Evolutionary conservation across 2,797 vertebrate genomes (phyloP).

Genomic region (Manis pentadactyla): DNA sequence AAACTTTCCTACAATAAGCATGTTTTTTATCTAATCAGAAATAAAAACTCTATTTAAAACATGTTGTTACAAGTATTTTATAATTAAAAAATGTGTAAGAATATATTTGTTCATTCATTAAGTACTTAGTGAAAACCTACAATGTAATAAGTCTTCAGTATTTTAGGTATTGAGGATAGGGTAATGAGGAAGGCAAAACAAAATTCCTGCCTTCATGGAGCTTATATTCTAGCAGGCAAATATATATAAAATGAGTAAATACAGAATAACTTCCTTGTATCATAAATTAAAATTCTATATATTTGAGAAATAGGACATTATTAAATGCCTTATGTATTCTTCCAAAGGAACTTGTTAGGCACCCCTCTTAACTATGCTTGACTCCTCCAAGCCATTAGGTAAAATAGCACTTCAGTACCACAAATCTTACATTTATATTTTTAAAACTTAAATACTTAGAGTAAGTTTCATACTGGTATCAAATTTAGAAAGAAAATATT

Average conservation of each 20-base stretch:
- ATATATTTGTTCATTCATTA: neutral
- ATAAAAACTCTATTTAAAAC: neutral
- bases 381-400: neutral
- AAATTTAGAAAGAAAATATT: neutral
- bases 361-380: neutral
- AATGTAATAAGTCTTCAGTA: neutral
- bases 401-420: neutral
- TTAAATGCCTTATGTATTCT: neutral
- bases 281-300: neutral
- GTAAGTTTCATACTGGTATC: slow-evolving; percentile 20
- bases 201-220: neutral
- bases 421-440: neutral
- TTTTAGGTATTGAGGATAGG: neutral
- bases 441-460: neutral
- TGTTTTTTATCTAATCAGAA: neutral
- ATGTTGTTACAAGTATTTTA: neutral
- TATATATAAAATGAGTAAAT: neutral
- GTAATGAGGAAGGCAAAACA: neutral
- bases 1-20: neutral
- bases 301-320: neutral
- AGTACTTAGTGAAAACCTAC: slow-evolving; percentile 18
- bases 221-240: slow-evolving; percentile 9
- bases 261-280: neutral
- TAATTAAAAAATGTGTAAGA: neutral
- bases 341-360: neutral